Conservation (phyloP, 2,113 vertebrate species). For the Poecile atricapillus region DNA sequence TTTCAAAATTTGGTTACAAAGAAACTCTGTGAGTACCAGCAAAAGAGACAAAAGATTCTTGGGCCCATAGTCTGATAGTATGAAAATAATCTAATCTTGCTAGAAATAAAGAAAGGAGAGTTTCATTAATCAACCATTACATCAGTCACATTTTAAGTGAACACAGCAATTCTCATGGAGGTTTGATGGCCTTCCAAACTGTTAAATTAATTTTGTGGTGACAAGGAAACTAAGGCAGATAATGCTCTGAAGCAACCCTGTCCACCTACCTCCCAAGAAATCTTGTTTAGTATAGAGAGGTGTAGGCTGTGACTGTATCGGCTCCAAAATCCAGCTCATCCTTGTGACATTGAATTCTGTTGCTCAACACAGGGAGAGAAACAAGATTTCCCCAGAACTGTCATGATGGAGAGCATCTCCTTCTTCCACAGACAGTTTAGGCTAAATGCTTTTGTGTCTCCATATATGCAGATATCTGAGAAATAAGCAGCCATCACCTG, state of each 20-base stretch:
- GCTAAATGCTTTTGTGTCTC: not conserved
- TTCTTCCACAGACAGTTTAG: not conserved
- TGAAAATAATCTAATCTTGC: not conserved
- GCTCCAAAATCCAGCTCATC: not conserved
- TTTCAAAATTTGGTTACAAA: not conserved
- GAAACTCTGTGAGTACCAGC: not conserved
- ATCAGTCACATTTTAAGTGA: not conserved
- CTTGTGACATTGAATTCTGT: not conserved
- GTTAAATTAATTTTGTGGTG: not conserved
- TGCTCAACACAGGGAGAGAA: not conserved
- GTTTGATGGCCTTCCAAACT: not conserved
- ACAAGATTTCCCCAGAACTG: not conserved
- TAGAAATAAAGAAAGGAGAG: not conserved
- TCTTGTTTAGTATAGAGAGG: not conserved
- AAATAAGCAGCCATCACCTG: not conserved
- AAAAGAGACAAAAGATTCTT: not conserved
- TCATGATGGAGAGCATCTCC: not conserved
- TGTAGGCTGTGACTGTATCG: not conserved
- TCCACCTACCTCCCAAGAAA: not conserved
- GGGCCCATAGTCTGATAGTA: not conserved
- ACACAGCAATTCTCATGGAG: not conserved
- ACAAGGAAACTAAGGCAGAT: not conserved
- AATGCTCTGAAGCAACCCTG: not conserved
- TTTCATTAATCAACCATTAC: not conserved
- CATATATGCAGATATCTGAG: not conserved